Conservation (phyloP, 2,113 vertebrate genomes). For the Pomatorhinus ruficollis region DNA sequence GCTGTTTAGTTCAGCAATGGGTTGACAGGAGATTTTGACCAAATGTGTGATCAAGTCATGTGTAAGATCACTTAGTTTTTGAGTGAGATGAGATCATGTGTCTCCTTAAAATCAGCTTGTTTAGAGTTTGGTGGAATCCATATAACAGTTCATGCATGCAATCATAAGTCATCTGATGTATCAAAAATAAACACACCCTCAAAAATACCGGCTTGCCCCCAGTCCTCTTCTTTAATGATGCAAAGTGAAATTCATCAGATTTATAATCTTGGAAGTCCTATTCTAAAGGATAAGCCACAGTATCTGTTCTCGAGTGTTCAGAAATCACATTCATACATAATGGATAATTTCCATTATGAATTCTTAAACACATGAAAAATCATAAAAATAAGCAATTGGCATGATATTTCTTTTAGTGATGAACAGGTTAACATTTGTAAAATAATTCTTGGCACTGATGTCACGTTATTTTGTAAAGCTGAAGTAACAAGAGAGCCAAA, state of each 20-base stretch:
- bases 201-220: background rate
- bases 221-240: background rate
- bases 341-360: background rate
- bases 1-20: background rate
- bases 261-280: background rate
- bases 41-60: background rate
- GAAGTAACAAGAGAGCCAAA: background rate
- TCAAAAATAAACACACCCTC: background rate
- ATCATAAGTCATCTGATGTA: background rate
- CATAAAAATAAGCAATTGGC: background rate
- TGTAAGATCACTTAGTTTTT: background rate
- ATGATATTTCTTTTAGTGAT: background rate
- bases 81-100: background rate
- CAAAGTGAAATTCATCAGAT: background rate
- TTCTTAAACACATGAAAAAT: background rate
- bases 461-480: background rate
- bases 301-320: background rate
- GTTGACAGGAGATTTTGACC: background rate
- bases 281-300: background rate
- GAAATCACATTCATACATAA: background rate
- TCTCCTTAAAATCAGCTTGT: constrained; percentile 5
- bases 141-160: background rate
- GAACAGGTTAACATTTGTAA: background rate
- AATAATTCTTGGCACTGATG: background rate
- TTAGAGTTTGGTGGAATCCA: background rate